Conservation (phyloP, 2,113 vertebrate genomes). For the Sialia sialis region DNA sequence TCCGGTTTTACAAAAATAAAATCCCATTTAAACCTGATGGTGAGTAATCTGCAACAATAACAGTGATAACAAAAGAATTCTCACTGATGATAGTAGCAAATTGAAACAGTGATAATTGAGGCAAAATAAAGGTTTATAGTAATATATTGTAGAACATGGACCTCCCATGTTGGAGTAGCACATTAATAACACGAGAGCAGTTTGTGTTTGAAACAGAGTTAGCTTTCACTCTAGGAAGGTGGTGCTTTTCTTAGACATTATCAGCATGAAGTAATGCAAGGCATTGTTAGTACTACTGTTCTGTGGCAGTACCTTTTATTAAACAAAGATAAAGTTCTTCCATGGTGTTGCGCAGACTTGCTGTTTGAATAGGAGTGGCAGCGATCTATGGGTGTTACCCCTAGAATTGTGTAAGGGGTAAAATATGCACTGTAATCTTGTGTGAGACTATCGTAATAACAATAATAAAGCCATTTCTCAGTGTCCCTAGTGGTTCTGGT, state of each 20-base stretch:
- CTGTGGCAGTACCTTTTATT: neutral
- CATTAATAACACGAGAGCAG: neutral
- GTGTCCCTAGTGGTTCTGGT: neutral
- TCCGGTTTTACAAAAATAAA: slow-evolving; percentile 97
- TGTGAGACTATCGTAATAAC: neutral
- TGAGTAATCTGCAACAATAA: slow-evolving; percentile 66
- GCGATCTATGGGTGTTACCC: neutral
- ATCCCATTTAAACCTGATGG: slow-evolving; percentile 95
- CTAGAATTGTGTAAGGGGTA: neutral
- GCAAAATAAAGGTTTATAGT: neutral
- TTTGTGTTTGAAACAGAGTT: neutral
- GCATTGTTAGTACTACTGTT: neutral
- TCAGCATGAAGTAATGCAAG: neutral
- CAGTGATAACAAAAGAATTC: neutral
- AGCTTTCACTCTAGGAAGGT: neutral
- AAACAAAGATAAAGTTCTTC: neutral
- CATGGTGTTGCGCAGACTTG: neutral
- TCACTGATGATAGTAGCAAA: neutral
- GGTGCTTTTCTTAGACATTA: neutral
- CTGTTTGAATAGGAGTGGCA: neutral
- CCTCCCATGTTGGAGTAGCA: neutral
- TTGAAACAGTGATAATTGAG: neutral
- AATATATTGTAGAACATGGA: neutral
- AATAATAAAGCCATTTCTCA: neutral
- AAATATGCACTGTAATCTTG: neutral